Conservation (phyloP, 2,888 invertebrate species). For the Phania funesta region DNA sequence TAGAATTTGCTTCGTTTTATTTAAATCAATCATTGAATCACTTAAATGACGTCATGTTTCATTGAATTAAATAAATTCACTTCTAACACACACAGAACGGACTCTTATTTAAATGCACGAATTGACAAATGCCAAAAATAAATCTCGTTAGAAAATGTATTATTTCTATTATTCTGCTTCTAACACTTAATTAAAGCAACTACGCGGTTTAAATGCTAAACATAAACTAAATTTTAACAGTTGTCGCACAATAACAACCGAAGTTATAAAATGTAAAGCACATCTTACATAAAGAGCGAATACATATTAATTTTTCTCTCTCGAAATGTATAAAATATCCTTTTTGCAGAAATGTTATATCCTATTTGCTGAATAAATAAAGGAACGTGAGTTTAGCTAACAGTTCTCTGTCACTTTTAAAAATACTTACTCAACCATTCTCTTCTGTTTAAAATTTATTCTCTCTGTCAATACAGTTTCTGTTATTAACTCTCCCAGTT, state of each 20-base stretch:
- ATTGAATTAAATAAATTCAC: conserved; percentile 15
- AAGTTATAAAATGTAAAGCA: neutral
- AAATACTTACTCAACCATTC: neutral
- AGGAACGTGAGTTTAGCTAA: conserved; percentile 21
- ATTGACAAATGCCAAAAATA: neutral
- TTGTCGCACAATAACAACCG: neutral
- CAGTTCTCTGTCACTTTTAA: neutral
- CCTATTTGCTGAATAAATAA: conserved; percentile 47
- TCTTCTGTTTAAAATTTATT: neutral
- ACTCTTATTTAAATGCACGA: neutral
- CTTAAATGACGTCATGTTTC: conserved; percentile 43
- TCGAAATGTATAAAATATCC: conserved; percentile 23
- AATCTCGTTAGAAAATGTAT: conserved; percentile 8
- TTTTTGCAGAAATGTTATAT: conserved; percentile 28
- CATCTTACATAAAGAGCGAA: neutral
- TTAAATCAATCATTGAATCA: conserved; percentile 5
- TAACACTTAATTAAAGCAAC: neutral
- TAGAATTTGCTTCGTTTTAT: neutral
- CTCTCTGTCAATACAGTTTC: neutral
- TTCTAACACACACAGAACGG: conserved; percentile 5
- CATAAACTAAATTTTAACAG: conserved; percentile 33
- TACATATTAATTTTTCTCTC: neutral
- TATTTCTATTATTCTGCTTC: neutral
- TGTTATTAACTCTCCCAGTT: neutral
- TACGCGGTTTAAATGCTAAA: conserved; percentile 40